Conservation (phyloP, 2,888 invertebrate species). For the Erannis defoliaria region DNA sequence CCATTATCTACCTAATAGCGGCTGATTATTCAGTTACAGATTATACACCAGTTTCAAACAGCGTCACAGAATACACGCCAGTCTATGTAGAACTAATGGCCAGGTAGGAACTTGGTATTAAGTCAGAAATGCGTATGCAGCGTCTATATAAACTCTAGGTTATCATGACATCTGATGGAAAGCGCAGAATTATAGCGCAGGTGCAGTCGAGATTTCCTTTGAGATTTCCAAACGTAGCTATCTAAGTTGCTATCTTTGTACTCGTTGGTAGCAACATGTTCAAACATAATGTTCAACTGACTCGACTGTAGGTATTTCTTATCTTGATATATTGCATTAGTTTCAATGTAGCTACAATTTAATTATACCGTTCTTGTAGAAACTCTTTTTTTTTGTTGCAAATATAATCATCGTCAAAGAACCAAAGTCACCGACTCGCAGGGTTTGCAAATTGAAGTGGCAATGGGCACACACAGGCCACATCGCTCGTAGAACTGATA, state of each 20-base stretch:
- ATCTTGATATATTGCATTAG: conserved; percentile 1
- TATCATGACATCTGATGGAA: conserved; percentile 29
- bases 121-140: conserved; percentile 22
- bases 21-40: conserved; percentile 20
- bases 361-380: neutral
- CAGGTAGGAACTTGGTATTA: conserved; percentile 19
- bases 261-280: conserved; percentile 23
- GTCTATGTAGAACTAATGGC: conserved; percentile 19
- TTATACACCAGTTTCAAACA: neutral
- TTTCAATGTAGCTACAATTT: neutral
- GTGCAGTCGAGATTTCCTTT: conserved; percentile 21
- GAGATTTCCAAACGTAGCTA: conserved; percentile 25
- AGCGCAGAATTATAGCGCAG: conserved; percentile 28
- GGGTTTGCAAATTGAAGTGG: too few relatives aligned
- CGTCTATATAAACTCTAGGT: conserved; percentile 8
- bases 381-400: neutral
- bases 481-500: too few relatives aligned
- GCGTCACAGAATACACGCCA: neutral
- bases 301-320: conserved; percentile 2
- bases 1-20: conserved; percentile 37
- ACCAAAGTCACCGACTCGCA: too few relatives aligned
- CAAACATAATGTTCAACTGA: conserved; percentile 12
- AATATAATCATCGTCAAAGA: neutral
- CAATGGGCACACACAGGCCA: too few relatives aligned
- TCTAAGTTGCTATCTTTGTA: conserved; percentile 28